phyloP scores from a whole-genome alignment of 2,888 invertebrate genomes.

The Chalcosyrphus nemorum region DNA sequence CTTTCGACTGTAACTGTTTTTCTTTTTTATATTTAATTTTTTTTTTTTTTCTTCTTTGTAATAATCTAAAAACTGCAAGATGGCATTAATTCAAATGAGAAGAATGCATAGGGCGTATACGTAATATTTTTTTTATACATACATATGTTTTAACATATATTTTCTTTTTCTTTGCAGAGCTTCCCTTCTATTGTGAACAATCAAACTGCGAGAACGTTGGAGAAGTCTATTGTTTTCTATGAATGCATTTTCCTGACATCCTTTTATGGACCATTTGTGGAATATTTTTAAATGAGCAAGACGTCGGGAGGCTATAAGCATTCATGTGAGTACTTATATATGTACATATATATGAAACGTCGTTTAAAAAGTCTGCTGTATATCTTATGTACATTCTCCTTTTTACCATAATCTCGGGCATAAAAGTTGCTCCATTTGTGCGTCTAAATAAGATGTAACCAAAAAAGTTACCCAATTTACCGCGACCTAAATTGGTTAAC shows the following conservation, averaged over 20 bases:
- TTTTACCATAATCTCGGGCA: too few species aligned
- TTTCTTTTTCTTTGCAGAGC: background rate
- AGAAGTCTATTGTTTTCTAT: too few species aligned
- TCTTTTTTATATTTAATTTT: background rate
- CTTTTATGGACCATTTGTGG: background rate
- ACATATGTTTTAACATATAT: too few species aligned
- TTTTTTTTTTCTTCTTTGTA: background rate
- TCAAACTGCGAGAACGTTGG: background rate
- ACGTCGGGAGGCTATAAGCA: background rate
- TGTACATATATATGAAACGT: too few species aligned
- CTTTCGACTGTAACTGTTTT: background rate
- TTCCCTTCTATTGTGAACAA: background rate
- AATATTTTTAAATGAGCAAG: background rate
- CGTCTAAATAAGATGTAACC: too few species aligned
- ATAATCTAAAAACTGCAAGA: background rate
- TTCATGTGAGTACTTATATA: too few species aligned
- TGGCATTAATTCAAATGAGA: background rate
- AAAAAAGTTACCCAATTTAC: too few species aligned
- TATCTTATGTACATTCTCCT: too few species aligned
- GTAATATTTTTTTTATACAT: conserved; percentile 20
- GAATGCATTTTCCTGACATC: background rate
- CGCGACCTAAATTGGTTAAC: too few species aligned
- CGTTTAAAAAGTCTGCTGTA: too few species aligned
- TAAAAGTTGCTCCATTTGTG: too few species aligned
- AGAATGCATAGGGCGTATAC: conserved; percentile 9